Percentiles rank a stretch among this genome's conserved stretches.
Conservation (phyloP, 2,797 vertebrate genomes). For the Dicrostonyx torquatus region DNA sequence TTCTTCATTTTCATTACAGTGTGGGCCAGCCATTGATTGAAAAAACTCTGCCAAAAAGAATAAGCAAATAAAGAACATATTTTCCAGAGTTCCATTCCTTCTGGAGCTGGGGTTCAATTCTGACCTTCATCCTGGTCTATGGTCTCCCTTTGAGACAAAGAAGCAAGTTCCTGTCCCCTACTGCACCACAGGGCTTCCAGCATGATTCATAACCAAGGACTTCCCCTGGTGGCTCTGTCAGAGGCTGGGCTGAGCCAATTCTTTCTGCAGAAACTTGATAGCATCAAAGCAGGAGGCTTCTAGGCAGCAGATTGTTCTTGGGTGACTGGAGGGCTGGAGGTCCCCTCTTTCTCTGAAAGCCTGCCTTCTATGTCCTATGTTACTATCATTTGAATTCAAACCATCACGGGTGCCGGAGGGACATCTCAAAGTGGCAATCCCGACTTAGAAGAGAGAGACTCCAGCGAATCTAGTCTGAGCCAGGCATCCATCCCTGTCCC, state of each 20-base stretch:
- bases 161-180: slow-evolving; percentile 12
- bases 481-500: neutral
- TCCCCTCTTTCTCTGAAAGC: neutral
- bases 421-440: neutral
- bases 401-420: neutral
- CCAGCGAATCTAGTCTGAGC: neutral
- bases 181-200: slow-evolving; percentile 21
- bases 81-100: neutral
- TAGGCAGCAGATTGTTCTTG: slow-evolving; percentile 81
- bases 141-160: slow-evolving; percentile 38
- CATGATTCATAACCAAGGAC: slow-evolving; percentile 76
- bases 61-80: neutral
- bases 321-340: slow-evolving; percentile 74
- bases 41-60: neutral
- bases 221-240: slow-evolving; percentile 82
- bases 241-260: slow-evolving; percentile 81
- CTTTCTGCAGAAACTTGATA: slow-evolving; percentile 88
- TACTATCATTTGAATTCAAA: neutral
- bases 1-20: neutral
- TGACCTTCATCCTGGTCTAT: slow-evolving; percentile 73
- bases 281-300: slow-evolving; percentile 86
- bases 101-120: slow-evolving; percentile 55
- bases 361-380: neutral
- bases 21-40: neutral
- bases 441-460: neutral